Percentiles rank a stretch among this genome's conserved stretches.
Conservation (phyloP, 2,888 invertebrate species). For the Amphipoea lucens region DNA sequence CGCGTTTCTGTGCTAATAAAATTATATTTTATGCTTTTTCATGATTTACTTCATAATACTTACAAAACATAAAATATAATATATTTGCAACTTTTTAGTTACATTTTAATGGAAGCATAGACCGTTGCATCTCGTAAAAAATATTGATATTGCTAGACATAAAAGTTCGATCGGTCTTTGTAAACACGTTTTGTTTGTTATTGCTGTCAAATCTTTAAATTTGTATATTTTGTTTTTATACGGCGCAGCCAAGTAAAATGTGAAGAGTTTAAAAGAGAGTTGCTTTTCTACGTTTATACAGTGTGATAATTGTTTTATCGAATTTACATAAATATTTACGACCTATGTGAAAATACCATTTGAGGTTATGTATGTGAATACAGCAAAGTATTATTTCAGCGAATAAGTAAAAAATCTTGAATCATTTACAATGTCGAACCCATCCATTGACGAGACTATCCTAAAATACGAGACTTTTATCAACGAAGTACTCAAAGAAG, state of each 20-base stretch:
- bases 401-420: not conserved
- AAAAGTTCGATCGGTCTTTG: not conserved
- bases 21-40: not conserved
- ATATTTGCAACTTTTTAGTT: not conserved
- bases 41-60: not conserved
- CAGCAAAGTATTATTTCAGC: not conserved
- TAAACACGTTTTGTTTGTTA: conserved; percentile 4
- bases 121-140: not conserved
- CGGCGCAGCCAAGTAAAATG: not conserved
- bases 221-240: not conserved
- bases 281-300: not conserved
- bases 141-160: not conserved
- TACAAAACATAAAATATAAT: no score
- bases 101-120: not conserved
- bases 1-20: not conserved
- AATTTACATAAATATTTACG: not conserved
- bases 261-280: not conserved
- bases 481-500: conserved; percentile 94
- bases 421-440: conserved; percentile 70
- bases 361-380: conserved; percentile 50
- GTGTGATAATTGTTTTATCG: not conserved
- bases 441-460: conserved; percentile 74
- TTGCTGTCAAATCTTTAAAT: conserved; percentile 21
- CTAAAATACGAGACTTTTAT: conserved; percentile 92
- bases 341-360: not conserved